Evolutionary conservation across 1,140 invertebrate species (phyloP).

Genomic region (Diabrotica virgifera): DNA sequence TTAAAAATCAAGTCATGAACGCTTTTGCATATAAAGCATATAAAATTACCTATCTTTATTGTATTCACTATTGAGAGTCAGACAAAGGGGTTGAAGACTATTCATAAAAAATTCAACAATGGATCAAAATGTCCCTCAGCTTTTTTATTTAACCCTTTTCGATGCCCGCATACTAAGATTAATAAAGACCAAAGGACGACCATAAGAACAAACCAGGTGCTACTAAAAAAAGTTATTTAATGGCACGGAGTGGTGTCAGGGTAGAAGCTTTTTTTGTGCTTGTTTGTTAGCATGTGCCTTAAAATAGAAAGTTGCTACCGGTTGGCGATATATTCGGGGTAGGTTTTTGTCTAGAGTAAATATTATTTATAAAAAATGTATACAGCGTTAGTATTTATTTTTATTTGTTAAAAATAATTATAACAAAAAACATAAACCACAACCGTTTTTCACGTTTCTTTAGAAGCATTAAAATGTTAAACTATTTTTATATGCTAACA

Average conservation of each 20-base stretch:
- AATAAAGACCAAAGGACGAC: slow-evolving; percentile 3
- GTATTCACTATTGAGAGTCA: not conserved
- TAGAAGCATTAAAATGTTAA: no score
- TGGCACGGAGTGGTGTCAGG: not conserved
- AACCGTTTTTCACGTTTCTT: no score
- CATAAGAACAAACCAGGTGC: slow-evolving; percentile 8
- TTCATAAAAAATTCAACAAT: slow-evolving; percentile 7
- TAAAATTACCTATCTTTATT: not conserved
- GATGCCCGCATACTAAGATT: slow-evolving; percentile 8
- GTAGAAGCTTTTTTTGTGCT: not conserved
- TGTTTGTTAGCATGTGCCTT: slow-evolving; percentile 8
- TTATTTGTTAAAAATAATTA: no score
- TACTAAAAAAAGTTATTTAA: not conserved
- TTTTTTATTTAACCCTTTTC: slow-evolving; percentile 1
- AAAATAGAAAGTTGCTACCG: slow-evolving; percentile 3
- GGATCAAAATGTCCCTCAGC: slow-evolving; percentile 4
- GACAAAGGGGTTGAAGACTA: not conserved
- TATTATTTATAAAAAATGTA: no score
- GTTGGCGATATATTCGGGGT: not conserved
- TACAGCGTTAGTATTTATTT: not conserved
- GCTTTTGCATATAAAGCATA: no score
- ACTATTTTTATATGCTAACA: no score
- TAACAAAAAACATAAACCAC: no score
- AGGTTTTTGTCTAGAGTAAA: no score
- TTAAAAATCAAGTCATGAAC: no score